Base-by-base conservation (phyloP, 2,888 invertebrate genomes). In the Parnassius glacialis region DNA sequence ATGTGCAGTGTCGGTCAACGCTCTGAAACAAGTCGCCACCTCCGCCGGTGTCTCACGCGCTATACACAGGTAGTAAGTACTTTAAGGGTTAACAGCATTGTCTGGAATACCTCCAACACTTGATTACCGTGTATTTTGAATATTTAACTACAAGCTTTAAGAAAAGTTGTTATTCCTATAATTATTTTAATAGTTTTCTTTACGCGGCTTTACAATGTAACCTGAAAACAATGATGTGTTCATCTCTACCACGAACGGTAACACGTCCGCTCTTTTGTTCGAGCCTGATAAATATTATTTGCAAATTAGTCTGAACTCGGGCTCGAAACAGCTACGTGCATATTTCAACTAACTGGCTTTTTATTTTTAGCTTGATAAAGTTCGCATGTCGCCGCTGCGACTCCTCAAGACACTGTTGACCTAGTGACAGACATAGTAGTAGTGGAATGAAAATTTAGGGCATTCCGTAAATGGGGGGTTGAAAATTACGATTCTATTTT, bases 271-370 rank as follows among this genome's bases (percentile, higher is more conserved):
- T 70, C 77, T 79, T 83, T 85, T 83, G 82, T 83, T 82, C 75
- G 73, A 7, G 45, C 12, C n/a, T 73, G 62, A 76, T 68, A 76
- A 77, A 77, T 79, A 79, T 83, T 84, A 81, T 84, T 85, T 81
- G 79, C 85, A 80, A 83, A 81, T 80, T 74, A 78, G 73, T 61
- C 44, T 50, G 51, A 10, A 52, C n/a, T 43, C 51, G 43, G 44
- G 44, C 3, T 43, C 51, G 20, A 51, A 43, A 53, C 43, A 11
- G 43, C 13, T 43, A 43, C 25, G 2, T 51, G 20, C 20, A 47
- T 59, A 54, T 52, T 52, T 41, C 47, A 42, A 10, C 12, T 52
- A 34, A 42, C 47, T 34, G 47, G 42, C 48, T 51, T 63, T 59
- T 56, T 63, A 63, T 63, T 63, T 63, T 63, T 63, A 63, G 59